Evolutionary conservation across 2,797 vertebrate species (phyloP), one percentile per base, ranked within the genome.

Genomic region (Monodelphis domestica): DNA sequence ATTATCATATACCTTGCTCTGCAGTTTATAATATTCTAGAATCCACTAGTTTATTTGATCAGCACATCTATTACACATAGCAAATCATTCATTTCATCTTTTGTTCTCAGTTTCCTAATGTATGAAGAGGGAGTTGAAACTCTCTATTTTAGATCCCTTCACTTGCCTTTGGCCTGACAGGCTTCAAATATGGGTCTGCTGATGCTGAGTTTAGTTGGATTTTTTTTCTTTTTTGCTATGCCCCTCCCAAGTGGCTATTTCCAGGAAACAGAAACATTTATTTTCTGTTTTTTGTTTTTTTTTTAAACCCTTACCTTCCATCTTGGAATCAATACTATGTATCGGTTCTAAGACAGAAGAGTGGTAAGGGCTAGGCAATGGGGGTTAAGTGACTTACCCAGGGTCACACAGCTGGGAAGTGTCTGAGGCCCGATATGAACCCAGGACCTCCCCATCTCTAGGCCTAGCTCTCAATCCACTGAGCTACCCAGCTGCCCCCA

Each of bases 41-140:
- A 50, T 84, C 45, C 70, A 84, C 50, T 45, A 84, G 45, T 30
- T 84, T 38, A 70, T 70, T n/a, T 33, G 33, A 11, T 26, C 2
- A 84, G 24, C 21, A 26, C 21, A 24, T 24, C 12, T 45, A 84
- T 38, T 50, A 24, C 70, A 84, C 3, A 53, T 45, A 30, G 0
- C 7, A 28, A 0, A 50, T 3, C 56, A 78, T 57, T 3, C 56
- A 78, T 57, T 88, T 88, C 38, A 54, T 54, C 52, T 45, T 10
- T 88, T 15, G 17, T 53, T 89, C 50, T 88, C n/a, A 59, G 0
- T 21, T 54, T 89, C 70, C 2, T 0, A 11, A 54, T 7, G 91
- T 33, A 1, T 51, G 94, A 0, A 0, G 38, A 15, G 63, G 53
- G 12, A 3, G 24, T 2, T 57, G 59, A 38, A 52, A 21, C 30